phyloP scores from a whole-genome alignment of 2,113 vertebrate species.

The Onychostoma macrolepis region DNA sequence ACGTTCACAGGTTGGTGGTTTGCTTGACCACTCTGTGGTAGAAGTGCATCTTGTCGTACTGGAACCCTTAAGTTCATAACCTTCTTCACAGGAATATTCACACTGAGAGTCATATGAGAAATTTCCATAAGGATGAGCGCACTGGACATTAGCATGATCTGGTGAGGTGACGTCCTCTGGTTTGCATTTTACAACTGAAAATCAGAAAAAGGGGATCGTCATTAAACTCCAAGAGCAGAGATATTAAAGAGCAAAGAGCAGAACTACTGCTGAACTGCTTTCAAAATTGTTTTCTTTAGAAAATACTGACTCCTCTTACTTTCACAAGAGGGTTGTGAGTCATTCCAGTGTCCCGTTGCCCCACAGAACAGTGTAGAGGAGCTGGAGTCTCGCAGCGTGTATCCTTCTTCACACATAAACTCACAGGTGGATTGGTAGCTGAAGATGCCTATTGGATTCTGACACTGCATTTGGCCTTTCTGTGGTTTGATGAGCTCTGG shows the following conservation, averaged over 20 bases:
- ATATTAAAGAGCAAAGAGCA: not conserved
- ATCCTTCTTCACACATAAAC: conserved; percentile 72
- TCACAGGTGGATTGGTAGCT: conserved; percentile 69
- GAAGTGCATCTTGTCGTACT: conserved; percentile 68
- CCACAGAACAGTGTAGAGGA: conserved; percentile 63
- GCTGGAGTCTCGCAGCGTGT: conserved; percentile 40
- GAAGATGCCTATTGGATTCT: conserved; percentile 51
- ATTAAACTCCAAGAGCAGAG: not conserved
- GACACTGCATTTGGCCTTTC: conserved; percentile 59
- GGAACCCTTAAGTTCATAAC: conserved; percentile 69
- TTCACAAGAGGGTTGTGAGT: conserved; percentile 64
- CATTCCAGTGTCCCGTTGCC: conserved; percentile 67
- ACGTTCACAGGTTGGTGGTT: conserved; percentile 32
- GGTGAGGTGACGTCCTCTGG: conserved; percentile 48
- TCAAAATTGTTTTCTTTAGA: no score
- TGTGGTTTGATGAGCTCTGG: conserved; percentile 42
- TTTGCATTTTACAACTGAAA: conserved; percentile 67
- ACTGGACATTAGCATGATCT: conserved; percentile 64
- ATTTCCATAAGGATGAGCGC: conserved; percentile 61
- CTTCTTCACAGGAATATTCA: conserved; percentile 76
- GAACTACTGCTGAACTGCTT: no score
- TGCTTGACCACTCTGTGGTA: conserved; percentile 72
- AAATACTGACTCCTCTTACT: conserved; percentile 39
- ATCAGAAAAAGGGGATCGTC: not conserved
- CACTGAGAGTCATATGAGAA: conserved; percentile 74